phyloP scores from a whole-genome alignment of 2,888 invertebrate genomes.

The Asteroscopus sphinx region DNA sequence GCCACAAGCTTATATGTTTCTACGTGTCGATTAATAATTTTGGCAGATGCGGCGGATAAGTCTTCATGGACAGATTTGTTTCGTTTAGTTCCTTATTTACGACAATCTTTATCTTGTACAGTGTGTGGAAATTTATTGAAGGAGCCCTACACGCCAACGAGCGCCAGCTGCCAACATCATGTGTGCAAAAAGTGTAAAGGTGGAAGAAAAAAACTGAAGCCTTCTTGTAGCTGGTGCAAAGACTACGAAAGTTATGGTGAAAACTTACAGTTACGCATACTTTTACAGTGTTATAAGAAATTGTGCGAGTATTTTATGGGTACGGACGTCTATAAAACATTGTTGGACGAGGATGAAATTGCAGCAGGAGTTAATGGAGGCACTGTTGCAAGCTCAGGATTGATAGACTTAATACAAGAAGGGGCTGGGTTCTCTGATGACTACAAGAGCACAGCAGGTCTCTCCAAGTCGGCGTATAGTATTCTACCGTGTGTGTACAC shows the following conservation, averaged over 20 bases:
- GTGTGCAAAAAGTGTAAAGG: constrained; percentile 96
- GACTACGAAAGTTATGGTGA: constrained; percentile 95
- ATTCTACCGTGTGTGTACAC: constrained; percentile 93
- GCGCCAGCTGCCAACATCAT: constrained; percentile 96
- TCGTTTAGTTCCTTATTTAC: constrained; percentile 94
- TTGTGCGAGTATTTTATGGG: constrained; percentile 95
- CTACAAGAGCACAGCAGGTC: constrained; percentile 92
- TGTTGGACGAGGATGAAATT: constrained; percentile 88
- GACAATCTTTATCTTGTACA: constrained; percentile 96
- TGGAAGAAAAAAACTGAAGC: constrained; percentile 95
- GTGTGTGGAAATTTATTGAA: constrained; percentile 96
- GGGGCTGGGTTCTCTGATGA: constrained; percentile 94
- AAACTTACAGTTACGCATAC: constrained; percentile 94
- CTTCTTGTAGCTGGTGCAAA: constrained; percentile 95
- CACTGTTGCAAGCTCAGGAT: constrained; percentile 88
- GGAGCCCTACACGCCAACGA: constrained; percentile 94
- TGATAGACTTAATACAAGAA: constrained; percentile 94
- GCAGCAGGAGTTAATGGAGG: constrained; percentile 87
- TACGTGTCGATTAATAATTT: constrained; percentile 94
- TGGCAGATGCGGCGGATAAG: constrained; percentile 92
- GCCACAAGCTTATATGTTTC: constrained; percentile 95
- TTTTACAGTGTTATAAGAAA: constrained; percentile 96
- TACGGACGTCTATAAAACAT: constrained; percentile 92
- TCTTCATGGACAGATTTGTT: constrained; percentile 95
- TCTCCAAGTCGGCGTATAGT: constrained; percentile 93